phyloP scores from a whole-genome alignment of 1,140 invertebrate genomes.

The Leptinotarsa undecemlineata region DNA sequence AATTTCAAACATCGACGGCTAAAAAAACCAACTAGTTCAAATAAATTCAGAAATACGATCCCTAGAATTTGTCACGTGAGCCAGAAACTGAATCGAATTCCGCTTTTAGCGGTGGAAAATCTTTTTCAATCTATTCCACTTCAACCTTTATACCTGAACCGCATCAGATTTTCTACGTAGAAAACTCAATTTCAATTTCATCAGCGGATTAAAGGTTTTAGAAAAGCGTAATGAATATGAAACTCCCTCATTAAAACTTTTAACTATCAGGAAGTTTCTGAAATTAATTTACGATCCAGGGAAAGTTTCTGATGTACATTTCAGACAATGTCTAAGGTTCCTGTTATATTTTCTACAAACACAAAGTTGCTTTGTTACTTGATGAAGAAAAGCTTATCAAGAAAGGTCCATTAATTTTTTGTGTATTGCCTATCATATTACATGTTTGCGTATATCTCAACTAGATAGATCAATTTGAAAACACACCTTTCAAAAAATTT shows the following conservation, averaged over 20 bases:
- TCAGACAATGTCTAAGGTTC: not conserved
- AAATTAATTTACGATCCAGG: not conserved
- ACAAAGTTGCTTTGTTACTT: not conserved
- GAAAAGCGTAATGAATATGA: conserved; percentile 3
- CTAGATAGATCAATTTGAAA: too few species aligned
- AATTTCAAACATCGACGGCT: too few species aligned
- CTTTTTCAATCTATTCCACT: too few species aligned
- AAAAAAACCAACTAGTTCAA: too few species aligned
- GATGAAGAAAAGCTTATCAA: not conserved
- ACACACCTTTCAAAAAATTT: too few species aligned
- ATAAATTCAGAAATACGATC: too few species aligned
- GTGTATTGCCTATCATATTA: not conserved
- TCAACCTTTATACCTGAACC: too few species aligned
- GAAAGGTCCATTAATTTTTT: not conserved
- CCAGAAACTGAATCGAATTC: too few species aligned
- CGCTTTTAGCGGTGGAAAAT: too few species aligned
- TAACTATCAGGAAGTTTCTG: conserved; percentile 2
- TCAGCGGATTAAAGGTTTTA: not conserved
- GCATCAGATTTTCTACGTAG: not conserved
- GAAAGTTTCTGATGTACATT: not conserved
- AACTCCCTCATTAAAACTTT: conserved; percentile 8
- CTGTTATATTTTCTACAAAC: not conserved
- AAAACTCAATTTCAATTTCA: conserved; percentile 4
- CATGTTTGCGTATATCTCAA: too few species aligned
- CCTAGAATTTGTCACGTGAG: too few species aligned